A percentile compares a stretch with the other conserved stretches of the same genome.
Conservation (phyloP, 2,113 vertebrate species). For the Leucopsar rothschildi region DNA sequence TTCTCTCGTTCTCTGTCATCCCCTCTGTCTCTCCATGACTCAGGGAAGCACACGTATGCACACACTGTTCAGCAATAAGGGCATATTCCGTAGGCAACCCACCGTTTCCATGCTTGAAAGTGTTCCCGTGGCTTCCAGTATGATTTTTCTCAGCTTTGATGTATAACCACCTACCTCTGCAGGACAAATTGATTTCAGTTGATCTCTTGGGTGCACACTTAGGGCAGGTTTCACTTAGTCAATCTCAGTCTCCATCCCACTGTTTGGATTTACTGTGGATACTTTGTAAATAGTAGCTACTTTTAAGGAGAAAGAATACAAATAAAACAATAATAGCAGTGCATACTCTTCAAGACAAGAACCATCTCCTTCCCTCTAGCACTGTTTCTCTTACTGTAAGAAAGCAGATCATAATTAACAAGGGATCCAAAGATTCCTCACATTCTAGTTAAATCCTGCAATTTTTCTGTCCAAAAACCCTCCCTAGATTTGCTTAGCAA, state of each 20-base stretch:
- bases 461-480: not conserved
- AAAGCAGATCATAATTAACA: not conserved
- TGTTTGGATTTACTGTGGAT: not conserved
- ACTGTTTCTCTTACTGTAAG: not conserved
- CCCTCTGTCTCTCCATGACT: not conserved
- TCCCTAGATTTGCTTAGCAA: not conserved
- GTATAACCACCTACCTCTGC: not conserved
- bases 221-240: slow-evolving; percentile 13
- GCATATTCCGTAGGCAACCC: not conserved
- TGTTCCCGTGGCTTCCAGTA: not conserved
- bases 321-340: not conserved
- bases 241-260: not conserved
- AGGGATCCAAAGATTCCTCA: not conserved
- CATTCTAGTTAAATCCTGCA: not conserved
- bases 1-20: not conserved
- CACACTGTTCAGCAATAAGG: not conserved
- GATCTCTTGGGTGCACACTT: slow-evolving; percentile 8
- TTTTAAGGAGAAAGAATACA: not conserved
- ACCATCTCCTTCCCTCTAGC: not conserved
- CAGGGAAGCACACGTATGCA: not conserved
- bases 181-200: slow-evolving; percentile 34
- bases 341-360: not conserved
- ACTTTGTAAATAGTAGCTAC: not conserved
- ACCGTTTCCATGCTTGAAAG: not conserved
- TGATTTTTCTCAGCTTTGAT: slow-evolving; percentile 25